These are phyloP conservation scores for Prorops nasuta DNA, from an alignment of 1,140 invertebrate genomes.

Conservation along the genomic window DNA sequence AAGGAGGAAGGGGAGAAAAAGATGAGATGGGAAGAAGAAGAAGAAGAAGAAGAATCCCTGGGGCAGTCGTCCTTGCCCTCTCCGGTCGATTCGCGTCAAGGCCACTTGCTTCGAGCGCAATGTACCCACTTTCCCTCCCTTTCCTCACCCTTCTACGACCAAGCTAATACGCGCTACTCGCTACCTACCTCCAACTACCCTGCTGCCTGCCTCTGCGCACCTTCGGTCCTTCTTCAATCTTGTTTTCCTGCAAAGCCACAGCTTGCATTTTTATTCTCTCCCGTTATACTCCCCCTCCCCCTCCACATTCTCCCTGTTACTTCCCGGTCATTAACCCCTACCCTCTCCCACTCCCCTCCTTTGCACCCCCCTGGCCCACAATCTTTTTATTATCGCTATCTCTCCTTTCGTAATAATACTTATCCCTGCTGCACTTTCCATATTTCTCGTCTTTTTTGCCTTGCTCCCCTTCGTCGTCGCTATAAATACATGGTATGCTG, in stretches of 20 bases:
- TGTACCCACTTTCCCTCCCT: slow-evolving; percentile 40
- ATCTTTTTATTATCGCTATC: too few relatives aligned
- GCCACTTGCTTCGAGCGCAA: slow-evolving; percentile 50
- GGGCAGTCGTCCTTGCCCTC: slow-evolving; percentile 56
- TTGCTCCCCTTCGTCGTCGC: slow-evolving; percentile 9
- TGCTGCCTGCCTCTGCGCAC: slow-evolving; percentile 2
- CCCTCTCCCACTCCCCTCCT: slow-evolving; percentile 11
- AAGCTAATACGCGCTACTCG: slow-evolving; percentile 26
- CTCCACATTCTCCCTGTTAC: not conserved
- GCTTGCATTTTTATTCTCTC: too few relatives aligned
- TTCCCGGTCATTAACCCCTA: not conserved
- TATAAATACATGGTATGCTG: slow-evolving; percentile 49
- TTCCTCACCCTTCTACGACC: slow-evolving; percentile 8
- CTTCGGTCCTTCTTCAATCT: too few relatives aligned
- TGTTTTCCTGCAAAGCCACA: too few relatives aligned
- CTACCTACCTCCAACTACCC: slow-evolving; percentile 15
- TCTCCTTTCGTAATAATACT: too few relatives aligned
- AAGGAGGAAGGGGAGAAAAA: not conserved
- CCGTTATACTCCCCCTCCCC: slow-evolving; percentile 1
- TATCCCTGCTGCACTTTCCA: too few relatives aligned
- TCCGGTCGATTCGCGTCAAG: slow-evolving; percentile 49
- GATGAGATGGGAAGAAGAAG: not conserved
- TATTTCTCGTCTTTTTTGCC: not conserved
- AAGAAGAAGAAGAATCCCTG: slow-evolving; percentile 24
- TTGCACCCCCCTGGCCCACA: too few relatives aligned